Base-by-base conservation (phyloP, 2,888 invertebrate genomes). In the Zaprionus obscuricornis region DNA sequence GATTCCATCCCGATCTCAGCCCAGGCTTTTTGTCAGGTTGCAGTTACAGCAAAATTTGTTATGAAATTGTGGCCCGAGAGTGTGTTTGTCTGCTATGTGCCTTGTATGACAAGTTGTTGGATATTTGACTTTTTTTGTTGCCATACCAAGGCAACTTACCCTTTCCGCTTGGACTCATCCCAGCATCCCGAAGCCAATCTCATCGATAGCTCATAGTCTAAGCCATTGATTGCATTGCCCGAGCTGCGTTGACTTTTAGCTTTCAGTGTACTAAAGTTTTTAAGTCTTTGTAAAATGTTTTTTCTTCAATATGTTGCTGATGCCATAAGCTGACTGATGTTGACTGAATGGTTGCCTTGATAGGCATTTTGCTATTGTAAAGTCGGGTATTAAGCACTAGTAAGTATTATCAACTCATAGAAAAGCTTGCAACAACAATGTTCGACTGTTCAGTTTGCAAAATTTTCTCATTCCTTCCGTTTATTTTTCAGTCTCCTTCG, bases 91-190 rank as follows among this genome's bases (percentile, higher is more conserved):
- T 51, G 45, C 34, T 64, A 54, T 56, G 56, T 58, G 58, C 43
- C 65, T 70, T 81, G 85, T 78, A 73, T 84, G 77, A 78, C 84
- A 78, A 76, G 77, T 78, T 78, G 84, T 79, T 79, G 70, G 81
- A 69, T 64, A 66, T 79, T 76, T 78, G 67, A 72, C 64, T 37
- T 37, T 56, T 10, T 69, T 55, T 72, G 60, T 57, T 68, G 59
- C 66, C 45, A 33, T 39, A 50, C 20, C 52, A 59, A 39, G 34
- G 8, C 10, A 5, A 17, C 45, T 18, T 17, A 2, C 24, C 49
- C 10, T 27, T 11, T 27, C 11, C 47, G 26, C 24, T 27, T 6
- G 16, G 31, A 18, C 29, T 11, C 33, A 6, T 2, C 17, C 20
- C 1, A 6, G 16, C 29, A 6, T 6, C 11, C 16, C 10, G 31